A percentile compares a stretch with the other conserved stretches of the same genome.
Evolutionary conservation across 2,113 vertebrate genomes (phyloP).

Genomic region (Azemiops feae): DNA sequence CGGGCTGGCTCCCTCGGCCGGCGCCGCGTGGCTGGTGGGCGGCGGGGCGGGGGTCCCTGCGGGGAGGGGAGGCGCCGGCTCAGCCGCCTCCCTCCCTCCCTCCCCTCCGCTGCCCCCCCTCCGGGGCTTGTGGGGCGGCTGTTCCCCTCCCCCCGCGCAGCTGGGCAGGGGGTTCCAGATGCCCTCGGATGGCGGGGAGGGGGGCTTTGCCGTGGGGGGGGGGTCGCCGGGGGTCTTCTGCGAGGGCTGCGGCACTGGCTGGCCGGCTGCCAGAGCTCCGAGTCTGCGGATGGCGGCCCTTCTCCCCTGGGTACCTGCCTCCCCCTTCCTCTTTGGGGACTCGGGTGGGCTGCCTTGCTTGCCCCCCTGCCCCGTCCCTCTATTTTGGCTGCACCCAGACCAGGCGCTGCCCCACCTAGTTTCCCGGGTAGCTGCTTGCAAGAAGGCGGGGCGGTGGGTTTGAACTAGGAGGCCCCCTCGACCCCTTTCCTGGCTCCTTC

Average conservation of each 20-base stretch:
- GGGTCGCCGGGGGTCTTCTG: too few relatives aligned
- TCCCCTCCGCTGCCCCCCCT: accelerated
- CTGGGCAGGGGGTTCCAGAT: not conserved
- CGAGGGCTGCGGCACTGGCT: not conserved
- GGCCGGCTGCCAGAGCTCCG: not conserved
- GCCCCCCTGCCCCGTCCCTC: not conserved
- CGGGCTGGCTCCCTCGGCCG: too few relatives aligned
- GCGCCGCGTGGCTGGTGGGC: too few relatives aligned
- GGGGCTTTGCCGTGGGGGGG: not conserved
- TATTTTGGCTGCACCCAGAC: not conserved
- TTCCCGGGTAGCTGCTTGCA: not conserved
- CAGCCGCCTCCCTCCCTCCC: not conserved
- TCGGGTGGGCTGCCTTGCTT: not conserved
- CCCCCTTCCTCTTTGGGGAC: constrained; percentile 29
- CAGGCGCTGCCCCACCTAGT: not conserved
- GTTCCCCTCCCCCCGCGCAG: too few relatives aligned
- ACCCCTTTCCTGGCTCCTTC: too few relatives aligned
- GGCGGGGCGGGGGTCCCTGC: not conserved
- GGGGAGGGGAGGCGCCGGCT: not conserved
- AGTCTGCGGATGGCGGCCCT: not conserved
- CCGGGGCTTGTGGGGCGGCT: too few relatives aligned
- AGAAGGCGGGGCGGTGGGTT: not conserved
- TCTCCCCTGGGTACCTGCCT: not conserved
- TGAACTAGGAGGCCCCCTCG: not conserved
- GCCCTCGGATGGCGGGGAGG: not conserved